Base-by-base conservation (phyloP, 2,797 vertebrate genomes). In the Myotis planiceps region DNA sequence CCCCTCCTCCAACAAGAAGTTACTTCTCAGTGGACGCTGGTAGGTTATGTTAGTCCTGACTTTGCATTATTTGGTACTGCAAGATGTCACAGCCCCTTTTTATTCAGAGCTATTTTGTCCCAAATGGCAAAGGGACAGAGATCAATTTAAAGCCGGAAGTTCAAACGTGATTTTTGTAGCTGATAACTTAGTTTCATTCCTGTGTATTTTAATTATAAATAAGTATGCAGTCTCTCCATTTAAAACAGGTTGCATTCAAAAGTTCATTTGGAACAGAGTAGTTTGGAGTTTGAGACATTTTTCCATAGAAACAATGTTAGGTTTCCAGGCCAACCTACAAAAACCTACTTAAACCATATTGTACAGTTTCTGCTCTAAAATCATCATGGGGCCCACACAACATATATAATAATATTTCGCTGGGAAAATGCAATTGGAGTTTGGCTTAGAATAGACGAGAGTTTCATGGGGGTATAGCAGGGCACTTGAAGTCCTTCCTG, bases 281-380 rank as follows among this genome's bases (percentile, higher is more conserved):
- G 81, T 95, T 96, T 96, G 53, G 84, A 97, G 81, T 97, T 96
- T 96, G 88, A 96, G 92, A 94, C 87, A 95, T 95, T 97, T 97
- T 97, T 97, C 97, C 97, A 97, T 97, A 97, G 97, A 97, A 97
- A 97, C 97, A 97, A 96, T 96, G 97, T 97, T 97, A 96, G 85
- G 97, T 97, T 97, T 97, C 97, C 97, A 97, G 97, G 97, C 97
- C 97, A 97, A 97, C 97, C 85, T 82, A 97, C 95, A 95, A 97
- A 96, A 97, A 65, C 95, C 92, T 96, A 90, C 95, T 97, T 97
- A 97, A 97, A 93, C 96, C 97, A 93, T 97, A 95, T 97, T 88
- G 90, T 97, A 97, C 96, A 95, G 94, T 97, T 97, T 97, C 88
- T 97, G 88, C 96, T 97, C 90, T 97, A 96, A 97, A 97, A 97